These are phyloP conservation scores for Netelia inedita DNA, from an alignment of 2,888 invertebrate genomes.

Conservation along the genomic window DNA sequence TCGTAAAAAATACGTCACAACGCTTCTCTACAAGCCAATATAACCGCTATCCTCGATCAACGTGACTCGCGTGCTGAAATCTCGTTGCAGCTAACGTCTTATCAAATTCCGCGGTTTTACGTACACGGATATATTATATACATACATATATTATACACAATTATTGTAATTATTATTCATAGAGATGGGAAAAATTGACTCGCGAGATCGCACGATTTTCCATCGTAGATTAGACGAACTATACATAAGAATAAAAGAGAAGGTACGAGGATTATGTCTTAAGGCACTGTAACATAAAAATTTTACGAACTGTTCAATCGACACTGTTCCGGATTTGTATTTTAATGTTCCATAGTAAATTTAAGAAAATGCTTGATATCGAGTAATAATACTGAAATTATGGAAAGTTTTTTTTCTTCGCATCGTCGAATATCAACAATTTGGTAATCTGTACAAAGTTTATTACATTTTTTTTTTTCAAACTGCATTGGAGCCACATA, in stretches of 20 bases:
- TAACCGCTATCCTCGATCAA: slow-evolving; percentile 83
- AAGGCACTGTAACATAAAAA: slow-evolving; percentile 50
- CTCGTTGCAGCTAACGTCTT: slow-evolving; percentile 30
- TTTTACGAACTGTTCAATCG: slow-evolving; percentile 37
- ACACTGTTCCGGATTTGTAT: slow-evolving; percentile 3
- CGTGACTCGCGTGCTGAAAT: slow-evolving; percentile 10
- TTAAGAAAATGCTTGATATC: not conserved
- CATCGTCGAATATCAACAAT: slow-evolving; percentile 3
- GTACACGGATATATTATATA: slow-evolving; percentile 30
- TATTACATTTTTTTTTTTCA: slow-evolving; percentile 31
- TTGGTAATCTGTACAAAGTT: not conserved
- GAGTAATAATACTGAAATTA: slow-evolving; percentile 31
- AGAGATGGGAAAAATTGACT: slow-evolving; percentile 30
- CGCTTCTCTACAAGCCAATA: slow-evolving; percentile 99
- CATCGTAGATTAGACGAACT: slow-evolving; percentile 53
- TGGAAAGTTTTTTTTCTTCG: slow-evolving; percentile 16
- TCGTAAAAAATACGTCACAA: slow-evolving; percentile 99
- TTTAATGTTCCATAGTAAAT: not conserved
- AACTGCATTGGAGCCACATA: slow-evolving; percentile 67
- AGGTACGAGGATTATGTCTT: slow-evolving; percentile 45
- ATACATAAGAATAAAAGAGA: slow-evolving; percentile 49
- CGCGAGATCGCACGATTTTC: slow-evolving; percentile 26
- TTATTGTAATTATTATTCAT: slow-evolving; percentile 65
- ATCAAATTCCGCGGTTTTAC: slow-evolving; percentile 55
- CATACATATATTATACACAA: slow-evolving; percentile 37